Percentiles rank a stretch among this genome's conserved stretches.
phyloP scores from a whole-genome alignment of 2,888 invertebrate genomes.

The Amiota communis region DNA sequence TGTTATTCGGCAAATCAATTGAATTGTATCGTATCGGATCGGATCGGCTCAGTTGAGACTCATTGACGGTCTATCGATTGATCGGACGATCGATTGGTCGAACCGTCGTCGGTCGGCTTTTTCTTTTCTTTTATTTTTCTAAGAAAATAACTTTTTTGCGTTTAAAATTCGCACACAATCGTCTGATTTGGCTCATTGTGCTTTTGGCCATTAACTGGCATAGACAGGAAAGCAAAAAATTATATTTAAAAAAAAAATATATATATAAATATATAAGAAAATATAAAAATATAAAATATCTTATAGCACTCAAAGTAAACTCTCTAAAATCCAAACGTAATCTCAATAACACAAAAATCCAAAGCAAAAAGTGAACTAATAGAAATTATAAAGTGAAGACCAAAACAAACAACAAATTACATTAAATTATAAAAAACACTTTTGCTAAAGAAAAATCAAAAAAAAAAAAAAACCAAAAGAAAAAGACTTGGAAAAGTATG shows the following conservation, averaged over 20 bases:
- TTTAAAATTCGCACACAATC: constrained; percentile 69
- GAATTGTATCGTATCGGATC: too few relatives aligned
- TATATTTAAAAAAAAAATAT: not conserved
- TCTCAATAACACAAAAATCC: not conserved
- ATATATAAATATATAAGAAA: too few relatives aligned
- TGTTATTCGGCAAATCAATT: too few relatives aligned
- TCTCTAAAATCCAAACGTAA: too few relatives aligned
- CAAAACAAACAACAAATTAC: constrained; percentile 13
- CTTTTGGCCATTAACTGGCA: constrained; percentile 45
- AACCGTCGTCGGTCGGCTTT: constrained; percentile 1
- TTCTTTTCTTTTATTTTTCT: constrained; percentile 38
- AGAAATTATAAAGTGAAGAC: constrained; percentile 22
- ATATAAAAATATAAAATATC: too few relatives aligned
- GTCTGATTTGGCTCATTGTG: constrained; percentile 66
- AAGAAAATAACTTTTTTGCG: constrained; percentile 56
- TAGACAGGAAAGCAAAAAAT: not conserved
- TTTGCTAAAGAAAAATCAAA: constrained; percentile 32
- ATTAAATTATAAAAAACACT: too few relatives aligned
- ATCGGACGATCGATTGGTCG: not conserved
- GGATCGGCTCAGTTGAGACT: too few relatives aligned
- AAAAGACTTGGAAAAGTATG: not conserved
- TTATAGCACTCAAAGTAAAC: too few relatives aligned
- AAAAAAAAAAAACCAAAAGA: not conserved
- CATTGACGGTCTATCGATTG: too few relatives aligned
- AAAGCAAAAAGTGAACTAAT: not conserved